Evolutionary conservation across 2,888 invertebrate species (phyloP), one percentile per base, ranked within the genome.

Genomic region (Cancer borealis): DNA sequence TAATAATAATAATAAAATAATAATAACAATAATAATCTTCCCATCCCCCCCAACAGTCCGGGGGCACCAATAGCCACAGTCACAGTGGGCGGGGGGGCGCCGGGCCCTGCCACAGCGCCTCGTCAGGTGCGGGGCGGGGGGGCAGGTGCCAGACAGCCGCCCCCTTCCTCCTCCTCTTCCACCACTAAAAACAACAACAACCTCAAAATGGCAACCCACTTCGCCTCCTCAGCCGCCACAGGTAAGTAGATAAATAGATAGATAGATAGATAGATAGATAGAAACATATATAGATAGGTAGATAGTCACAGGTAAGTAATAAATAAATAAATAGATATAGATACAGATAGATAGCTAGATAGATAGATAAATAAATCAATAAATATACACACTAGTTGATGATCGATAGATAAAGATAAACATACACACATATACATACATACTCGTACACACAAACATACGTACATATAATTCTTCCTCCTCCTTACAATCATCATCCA

Each of bases 121-220:
- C 73, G 49, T 79, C 79, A 26, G 90, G 90, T 54, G 47, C 30
- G 84, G 47, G 79, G 89, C 49, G 47, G 79, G 39, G 66, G 21
- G 39, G 39, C 39, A 39, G 39, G 39, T 39, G 39, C 39, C 39
- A 39, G 39, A 39, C 39, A 79, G 14, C 92, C 94, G 4, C 79
- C 94, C 8, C 79, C 92, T 1, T 94, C 94, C 87, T 94, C 94
- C 45, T 94, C 94, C 26, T 94, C 94, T 54, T 92, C 94, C 49
- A 94, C 94, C 92, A 94, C 92, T 3, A 94, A 94, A 39, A 94
- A 94, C 92, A 94, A 94, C 92, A 93, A 93, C 21, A 94, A 94
- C 92, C 94, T 94, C 54, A 94, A 94, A 54, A 92, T 94, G 92
- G 92, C 94, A 5, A 73, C 92, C 17, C 94, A 92, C 17, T 94